phyloP scores from a whole-genome alignment of 2,888 invertebrate species.

The Allolobophora icterica region DNA sequence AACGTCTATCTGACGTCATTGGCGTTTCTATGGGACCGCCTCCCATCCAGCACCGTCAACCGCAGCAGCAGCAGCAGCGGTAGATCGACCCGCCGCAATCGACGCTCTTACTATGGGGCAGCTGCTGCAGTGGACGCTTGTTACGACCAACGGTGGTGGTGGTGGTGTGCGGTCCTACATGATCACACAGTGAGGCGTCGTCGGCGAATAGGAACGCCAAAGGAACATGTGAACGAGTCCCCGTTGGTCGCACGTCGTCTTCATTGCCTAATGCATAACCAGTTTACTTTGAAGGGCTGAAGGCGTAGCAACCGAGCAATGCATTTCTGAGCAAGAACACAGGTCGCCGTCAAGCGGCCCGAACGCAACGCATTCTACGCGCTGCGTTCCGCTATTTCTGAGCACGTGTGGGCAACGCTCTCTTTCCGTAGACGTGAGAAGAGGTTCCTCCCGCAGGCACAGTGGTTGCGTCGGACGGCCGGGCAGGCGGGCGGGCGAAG shows the following conservation, averaged over 20 bases:
- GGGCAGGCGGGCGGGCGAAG: not conserved
- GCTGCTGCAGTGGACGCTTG: not conserved
- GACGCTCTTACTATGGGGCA: not conserved
- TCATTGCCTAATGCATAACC: not conserved
- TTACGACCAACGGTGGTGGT: no score
- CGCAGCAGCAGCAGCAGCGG: not conserved
- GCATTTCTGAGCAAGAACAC: not conserved
- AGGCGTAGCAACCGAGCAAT: not conserved
- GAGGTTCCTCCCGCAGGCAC: not conserved
- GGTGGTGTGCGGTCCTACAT: not conserved
- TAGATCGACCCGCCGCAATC: no score
- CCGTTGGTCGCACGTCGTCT: not conserved
- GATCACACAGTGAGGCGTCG: not conserved
- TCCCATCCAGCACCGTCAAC: not conserved
- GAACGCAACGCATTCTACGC: not conserved
- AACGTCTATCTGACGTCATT: constrained; percentile 12
- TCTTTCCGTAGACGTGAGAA: no score
- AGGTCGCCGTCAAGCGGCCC: not conserved
- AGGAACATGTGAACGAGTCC: not conserved
- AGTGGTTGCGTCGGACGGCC: not conserved
- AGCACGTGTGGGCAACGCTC: not conserved
- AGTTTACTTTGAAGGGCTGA: not conserved
- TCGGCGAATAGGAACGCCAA: not conserved
- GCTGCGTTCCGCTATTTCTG: not conserved
- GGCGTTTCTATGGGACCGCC: constrained; percentile 17